Percentiles rank a stretch among this genome's conserved stretches.
Conservation (phyloP, 1,140 invertebrate genomes). For the Caenorhabditis latens region DNA sequence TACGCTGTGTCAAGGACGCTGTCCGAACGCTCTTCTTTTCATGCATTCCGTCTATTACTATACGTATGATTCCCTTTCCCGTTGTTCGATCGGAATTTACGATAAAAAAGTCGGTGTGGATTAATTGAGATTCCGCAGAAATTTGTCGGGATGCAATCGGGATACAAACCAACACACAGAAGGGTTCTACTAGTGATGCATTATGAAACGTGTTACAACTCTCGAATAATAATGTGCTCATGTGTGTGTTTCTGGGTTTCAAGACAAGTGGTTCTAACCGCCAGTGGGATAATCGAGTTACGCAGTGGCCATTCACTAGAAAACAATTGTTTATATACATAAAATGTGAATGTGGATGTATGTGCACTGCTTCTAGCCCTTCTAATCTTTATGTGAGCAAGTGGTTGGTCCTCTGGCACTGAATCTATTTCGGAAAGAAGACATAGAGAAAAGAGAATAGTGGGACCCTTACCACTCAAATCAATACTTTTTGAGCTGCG, state of each 20-base stretch:
- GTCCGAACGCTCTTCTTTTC: not conserved
- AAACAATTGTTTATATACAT: not conserved
- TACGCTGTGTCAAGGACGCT: slow-evolving; percentile 36
- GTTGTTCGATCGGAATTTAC: not conserved
- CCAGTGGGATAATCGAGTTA: not conserved
- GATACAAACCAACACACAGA: no score
- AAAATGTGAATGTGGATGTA: no score
- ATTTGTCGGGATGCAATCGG: not conserved
- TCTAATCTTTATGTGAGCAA: slow-evolving; percentile 40
- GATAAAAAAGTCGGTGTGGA: slow-evolving; percentile 8
- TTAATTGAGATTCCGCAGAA: slow-evolving; percentile 14
- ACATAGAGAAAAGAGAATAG: not conserved
- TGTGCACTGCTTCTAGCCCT: not conserved
- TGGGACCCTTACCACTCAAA: not conserved
- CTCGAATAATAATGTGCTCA: not conserved
- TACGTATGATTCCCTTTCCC: not conserved
- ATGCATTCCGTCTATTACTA: slow-evolving; percentile 29
- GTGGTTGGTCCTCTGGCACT: not conserved
- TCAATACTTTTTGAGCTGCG: slow-evolving; percentile 49
- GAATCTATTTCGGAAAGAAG: not conserved
- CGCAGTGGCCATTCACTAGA: not conserved
- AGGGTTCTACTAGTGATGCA: no score
- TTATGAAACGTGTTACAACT: no score
- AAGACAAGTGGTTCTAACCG: not conserved
- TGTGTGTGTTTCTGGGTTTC: slow-evolving; percentile 28